Evolutionary conservation across 2,113 vertebrate species (phyloP), one percentile per base, ranked within the genome.

Genomic region (Ochotona princeps): DNA sequence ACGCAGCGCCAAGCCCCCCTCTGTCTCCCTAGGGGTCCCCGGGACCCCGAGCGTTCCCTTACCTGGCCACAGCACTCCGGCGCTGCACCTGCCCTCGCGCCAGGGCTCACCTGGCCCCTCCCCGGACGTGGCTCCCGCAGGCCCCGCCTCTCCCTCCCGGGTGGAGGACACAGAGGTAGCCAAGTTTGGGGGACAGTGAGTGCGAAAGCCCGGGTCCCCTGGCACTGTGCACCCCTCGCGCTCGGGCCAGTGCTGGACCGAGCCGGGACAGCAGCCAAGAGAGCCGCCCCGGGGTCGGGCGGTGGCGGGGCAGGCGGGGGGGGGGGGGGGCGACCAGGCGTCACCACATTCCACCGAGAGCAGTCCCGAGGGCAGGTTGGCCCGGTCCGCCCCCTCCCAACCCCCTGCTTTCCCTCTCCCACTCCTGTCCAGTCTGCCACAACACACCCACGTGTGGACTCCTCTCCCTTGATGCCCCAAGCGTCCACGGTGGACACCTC

Each of bases 311-410:
- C 47, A 49, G 72, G 51, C 26, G 3, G 38, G 38, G 38, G 38
- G 3, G 38, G 38, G 38, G 6, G 38, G 38, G 38, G 38, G 38
- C 6, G n/a, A n/a, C 38, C 38, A 44, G 38, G 3, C 1, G 54
- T 57, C 15, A 57, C 54, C 54, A 57, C 12, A 15, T 57, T 17
- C 8, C 15, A 32, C 10, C 7, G 13, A 30, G 4, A 2, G 30
- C 21, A n/a, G 11, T 7, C 21, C 28, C 1, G 3, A 7, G 32
- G 20, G 35, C 21, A 32, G 44, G 5, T 26, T 18, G 54, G 38
- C 13, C 65, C 7, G 20, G 18, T 6, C 2, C 21, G 81, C 6
- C 35, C 0, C 26, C 2, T 20, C 3, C 9, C 44, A 2, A 1
- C 54, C 35, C 66, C 60, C 66, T 18, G 57, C 20, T 10, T 38